Percentiles rank a stretch among this genome's conserved stretches.
phyloP scores from a whole-genome alignment of 2,888 invertebrate species.

The Lepidonotus clava region DNA sequence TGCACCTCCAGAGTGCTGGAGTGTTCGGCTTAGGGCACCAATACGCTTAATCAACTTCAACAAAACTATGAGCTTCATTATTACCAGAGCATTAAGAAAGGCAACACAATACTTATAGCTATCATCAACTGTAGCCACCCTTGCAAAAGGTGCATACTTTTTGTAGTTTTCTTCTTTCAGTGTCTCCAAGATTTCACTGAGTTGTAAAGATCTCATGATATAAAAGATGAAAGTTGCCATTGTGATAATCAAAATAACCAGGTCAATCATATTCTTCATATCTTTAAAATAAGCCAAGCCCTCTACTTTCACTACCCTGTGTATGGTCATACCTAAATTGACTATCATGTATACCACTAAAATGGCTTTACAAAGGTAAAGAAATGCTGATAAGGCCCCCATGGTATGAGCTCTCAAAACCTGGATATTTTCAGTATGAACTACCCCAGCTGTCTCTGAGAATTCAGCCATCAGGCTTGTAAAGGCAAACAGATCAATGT shows the following conservation, averaged over 20 bases:
- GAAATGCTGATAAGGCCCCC: background rate
- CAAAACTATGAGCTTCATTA: constrained; percentile 51
- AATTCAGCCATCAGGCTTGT: constrained; percentile 16
- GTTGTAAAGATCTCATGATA: background rate
- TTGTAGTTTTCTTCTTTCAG: constrained; percentile 38
- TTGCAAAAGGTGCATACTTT: constrained; percentile 5
- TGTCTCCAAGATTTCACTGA: background rate
- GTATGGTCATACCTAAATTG: background rate
- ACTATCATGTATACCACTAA: constrained; percentile 11
- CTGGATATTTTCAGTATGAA: background rate
- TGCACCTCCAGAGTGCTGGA: background rate
- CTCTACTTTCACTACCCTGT: background rate
- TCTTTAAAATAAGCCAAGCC: constrained; percentile 5
- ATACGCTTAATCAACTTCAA: constrained; percentile 38
- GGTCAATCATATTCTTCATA: constrained; percentile 56
- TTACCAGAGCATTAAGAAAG: constrained; percentile 1
- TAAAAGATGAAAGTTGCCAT: constrained; percentile 54
- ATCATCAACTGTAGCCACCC: constrained; percentile 32
- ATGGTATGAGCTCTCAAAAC: background rate
- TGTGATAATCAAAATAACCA: constrained; percentile 55
- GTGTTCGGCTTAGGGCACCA: background rate
- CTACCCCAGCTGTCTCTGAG: background rate
- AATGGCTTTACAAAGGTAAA: background rate
- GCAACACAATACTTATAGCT: constrained; percentile 31
- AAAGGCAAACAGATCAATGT: constrained; percentile 45